phyloP scores from a whole-genome alignment of 2,888 invertebrate species.

The Diarsia brunnea region DNA sequence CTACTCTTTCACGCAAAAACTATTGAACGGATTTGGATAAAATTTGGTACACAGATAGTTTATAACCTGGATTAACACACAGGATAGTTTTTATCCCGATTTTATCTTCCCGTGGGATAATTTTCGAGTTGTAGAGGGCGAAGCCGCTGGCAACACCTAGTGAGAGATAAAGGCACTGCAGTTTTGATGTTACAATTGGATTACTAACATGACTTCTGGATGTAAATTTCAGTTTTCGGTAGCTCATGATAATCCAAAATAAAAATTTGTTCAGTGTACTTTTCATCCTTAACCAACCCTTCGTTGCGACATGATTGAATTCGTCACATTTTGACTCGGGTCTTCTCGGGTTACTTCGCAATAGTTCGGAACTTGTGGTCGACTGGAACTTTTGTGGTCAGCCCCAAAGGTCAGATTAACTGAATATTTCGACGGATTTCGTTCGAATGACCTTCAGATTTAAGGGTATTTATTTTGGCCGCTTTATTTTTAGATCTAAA shows the following conservation, averaged over 20 bases:
- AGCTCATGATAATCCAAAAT: not conserved
- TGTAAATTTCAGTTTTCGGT: not conserved
- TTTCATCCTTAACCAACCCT: constrained; percentile 18
- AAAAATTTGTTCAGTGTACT: constrained; percentile 14
- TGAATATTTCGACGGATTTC: constrained; percentile 41
- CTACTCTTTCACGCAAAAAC: too few relatives aligned
- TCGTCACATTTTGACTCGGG: constrained; percentile 32
- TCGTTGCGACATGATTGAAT: constrained; percentile 49
- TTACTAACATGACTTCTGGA: not conserved
- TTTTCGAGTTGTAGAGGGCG: too few relatives aligned
- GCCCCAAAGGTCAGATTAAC: constrained; percentile 48
- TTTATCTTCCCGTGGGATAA: too few relatives aligned
- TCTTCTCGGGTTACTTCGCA: constrained; percentile 15
- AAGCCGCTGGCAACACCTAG: too few relatives aligned
- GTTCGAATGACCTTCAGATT: not conserved
- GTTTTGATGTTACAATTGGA: not conserved
- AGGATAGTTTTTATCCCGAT: too few relatives aligned
- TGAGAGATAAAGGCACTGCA: too few relatives aligned
- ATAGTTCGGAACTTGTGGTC: constrained; percentile 50
- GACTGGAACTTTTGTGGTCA: constrained; percentile 50
- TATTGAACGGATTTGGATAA: too few relatives aligned
- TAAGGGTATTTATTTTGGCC: not conserved
- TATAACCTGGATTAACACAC: too few relatives aligned
- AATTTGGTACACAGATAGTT: too few relatives aligned
- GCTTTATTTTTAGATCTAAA: not conserved